Percentiles rank a stretch among this genome's conserved stretches.
Evolutionary conservation across 2,113 vertebrate genomes (phyloP).

Genomic region (Variabilichromis moorii): DNA sequence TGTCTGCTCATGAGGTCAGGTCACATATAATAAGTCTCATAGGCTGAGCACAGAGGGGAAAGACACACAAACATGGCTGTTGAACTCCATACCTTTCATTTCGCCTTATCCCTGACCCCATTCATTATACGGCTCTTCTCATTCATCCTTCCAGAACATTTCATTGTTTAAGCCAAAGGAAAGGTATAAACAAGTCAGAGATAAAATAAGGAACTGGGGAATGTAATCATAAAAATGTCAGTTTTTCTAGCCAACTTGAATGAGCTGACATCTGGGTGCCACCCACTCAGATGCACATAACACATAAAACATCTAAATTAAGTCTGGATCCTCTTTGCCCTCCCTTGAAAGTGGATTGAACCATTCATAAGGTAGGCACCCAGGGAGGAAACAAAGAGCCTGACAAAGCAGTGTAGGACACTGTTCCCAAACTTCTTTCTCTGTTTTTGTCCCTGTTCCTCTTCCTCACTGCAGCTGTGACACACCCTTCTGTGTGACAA

Average conservation of each 20-base stretch:
- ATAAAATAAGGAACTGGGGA: not conserved
- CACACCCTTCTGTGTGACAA: slow-evolving; percentile 40
- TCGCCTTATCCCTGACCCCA: not conserved
- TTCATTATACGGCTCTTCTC: not conserved
- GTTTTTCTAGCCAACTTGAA: not conserved
- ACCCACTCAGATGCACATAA: not conserved
- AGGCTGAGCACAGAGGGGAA: not conserved
- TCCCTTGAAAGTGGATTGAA: not conserved
- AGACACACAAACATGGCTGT: not conserved
- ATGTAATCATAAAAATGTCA: slow-evolving; percentile 27
- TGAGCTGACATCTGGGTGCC: not conserved
- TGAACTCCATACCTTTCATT: not conserved
- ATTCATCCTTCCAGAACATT: not conserved
- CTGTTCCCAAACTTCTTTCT: not conserved
- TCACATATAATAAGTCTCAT: slow-evolving; percentile 38
- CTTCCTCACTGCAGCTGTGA: not conserved
- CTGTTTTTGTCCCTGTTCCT: not conserved
- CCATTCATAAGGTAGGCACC: not conserved
- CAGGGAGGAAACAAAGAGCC: not conserved
- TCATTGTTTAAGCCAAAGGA: not conserved
- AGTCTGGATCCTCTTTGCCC: not conserved
- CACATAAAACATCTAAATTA: slow-evolving; percentile 18
- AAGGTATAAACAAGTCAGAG: not conserved
- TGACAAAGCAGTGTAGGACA: slow-evolving; percentile 4
- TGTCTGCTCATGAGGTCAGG: slow-evolving; percentile 42